Evolutionary conservation across 2,797 vertebrate genomes (phyloP).

Genomic region (Cuniculus paca): DNA sequence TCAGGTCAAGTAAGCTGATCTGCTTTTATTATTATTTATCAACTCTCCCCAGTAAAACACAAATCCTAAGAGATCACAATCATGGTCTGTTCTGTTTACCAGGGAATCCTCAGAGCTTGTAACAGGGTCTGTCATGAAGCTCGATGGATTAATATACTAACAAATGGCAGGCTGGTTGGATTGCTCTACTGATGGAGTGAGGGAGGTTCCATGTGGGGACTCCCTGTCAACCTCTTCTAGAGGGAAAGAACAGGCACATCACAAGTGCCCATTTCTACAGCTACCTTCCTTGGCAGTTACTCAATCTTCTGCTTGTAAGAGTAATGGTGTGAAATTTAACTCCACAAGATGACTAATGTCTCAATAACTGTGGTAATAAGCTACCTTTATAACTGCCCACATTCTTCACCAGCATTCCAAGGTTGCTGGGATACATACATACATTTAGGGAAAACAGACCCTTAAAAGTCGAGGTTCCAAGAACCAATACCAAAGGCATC

Average conservation of each 20-base stretch:
- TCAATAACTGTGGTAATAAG: conserved; percentile 18
- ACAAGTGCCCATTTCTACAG: background rate
- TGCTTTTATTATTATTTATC: background rate
- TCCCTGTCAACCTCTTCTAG: background rate
- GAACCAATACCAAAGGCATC: conserved; percentile 31
- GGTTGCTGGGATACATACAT: background rate
- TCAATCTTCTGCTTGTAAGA: background rate
- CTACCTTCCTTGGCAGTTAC: background rate
- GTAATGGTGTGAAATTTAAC: background rate
- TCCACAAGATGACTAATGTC: conserved; percentile 23
- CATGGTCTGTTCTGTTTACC: background rate
- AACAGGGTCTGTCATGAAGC: background rate
- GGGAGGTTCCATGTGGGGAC: accelerated
- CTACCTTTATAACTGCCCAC: background rate
- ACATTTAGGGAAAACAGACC: background rate
- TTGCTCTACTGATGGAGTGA: background rate
- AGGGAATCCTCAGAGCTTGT: background rate
- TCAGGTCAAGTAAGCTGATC: background rate
- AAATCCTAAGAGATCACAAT: background rate
- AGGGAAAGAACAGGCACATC: background rate
- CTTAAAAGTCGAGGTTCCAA: conserved; percentile 50
- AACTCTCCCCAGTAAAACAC: background rate
- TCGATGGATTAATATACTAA: background rate
- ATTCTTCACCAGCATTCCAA: background rate
- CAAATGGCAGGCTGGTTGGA: background rate